A percentile compares a stretch with the other conserved stretches of the same genome.
phyloP scores from a whole-genome alignment of 2,113 vertebrate species.

The Rhynchomys soricoides region DNA sequence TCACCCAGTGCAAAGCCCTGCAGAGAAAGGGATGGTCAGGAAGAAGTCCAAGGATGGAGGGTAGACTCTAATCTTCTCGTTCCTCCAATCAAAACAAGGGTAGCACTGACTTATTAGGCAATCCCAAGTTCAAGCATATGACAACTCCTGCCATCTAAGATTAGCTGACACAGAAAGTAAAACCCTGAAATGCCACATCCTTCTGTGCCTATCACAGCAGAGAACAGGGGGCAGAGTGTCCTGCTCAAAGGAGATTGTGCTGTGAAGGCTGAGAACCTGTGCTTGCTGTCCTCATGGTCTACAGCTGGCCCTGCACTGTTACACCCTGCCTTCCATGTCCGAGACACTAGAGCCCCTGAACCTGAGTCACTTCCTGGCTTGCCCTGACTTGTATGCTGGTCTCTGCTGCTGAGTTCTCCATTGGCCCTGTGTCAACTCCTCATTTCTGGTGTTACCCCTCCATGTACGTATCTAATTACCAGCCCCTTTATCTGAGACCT shows the following conservation, averaged over 20 bases:
- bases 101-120: background rate
- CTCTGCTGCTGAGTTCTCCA: background rate
- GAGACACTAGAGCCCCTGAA: background rate
- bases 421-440: background rate
- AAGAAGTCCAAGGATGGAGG: background rate
- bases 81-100: constrained; percentile 31
- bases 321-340: background rate
- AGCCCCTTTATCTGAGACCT: background rate
- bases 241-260: background rate
- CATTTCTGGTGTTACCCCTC: background rate
- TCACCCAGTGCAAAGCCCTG: constrained; percentile 98
- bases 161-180: background rate
- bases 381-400: too few species aligned
- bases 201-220: background rate
- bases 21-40: constrained; percentile 7
- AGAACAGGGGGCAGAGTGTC: background rate
- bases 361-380: background rate
- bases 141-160: background rate
- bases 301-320: background rate
- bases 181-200: background rate
- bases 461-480: background rate
- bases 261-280: background rate
- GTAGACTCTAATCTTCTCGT: background rate
- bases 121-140: background rate
- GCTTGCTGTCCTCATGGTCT: background rate